Base-by-base conservation (phyloP, 2,888 invertebrate genomes). In the Caprella mutica region DNA sequence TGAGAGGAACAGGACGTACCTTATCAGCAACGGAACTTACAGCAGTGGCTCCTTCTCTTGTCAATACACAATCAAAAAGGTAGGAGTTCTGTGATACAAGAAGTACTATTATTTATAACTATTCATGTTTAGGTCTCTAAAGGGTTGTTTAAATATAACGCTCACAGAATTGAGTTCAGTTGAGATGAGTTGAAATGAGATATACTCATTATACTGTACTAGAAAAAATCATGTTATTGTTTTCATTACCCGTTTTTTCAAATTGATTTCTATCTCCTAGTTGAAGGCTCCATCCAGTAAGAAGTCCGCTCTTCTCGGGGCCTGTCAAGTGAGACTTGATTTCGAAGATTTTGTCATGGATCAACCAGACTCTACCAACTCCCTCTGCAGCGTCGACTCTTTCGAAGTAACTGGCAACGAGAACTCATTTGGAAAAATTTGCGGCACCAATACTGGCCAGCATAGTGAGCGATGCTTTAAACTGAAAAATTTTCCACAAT, bases 381-480 rank as follows among this genome's bases (percentile, higher is more conserved):
- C 5, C 21, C 19, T 48, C 26, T 30, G 9, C 30, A 40, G 5
- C 24, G 21, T 2, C 1, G 48, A 48, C 29, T 48, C 27, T 12
- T 48, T 48, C 19, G 48, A 48, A 48, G 30, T 48, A 5, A 48
- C 48, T 8, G 48, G 48, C 3, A 48, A 48, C 30, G n/a, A 27
- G 19, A 48, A 48, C 30, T 27, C 48, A 29, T 48, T 48, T 48
- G 48, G 48, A 2, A 48, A 48, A n/a, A 48, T 48, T 29, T 48
- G 48, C 19, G 48, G 48, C 3, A 8, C n/a, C 14, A 48, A 48
- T 29, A 9, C 5, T 14, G 48, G 48, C 17, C 48, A 48, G 19
- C 48, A 48, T n/a, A 30, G 48, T 48, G 14, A 48, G 48, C 30
- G 21, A 5, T 24, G 19, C 9, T 35, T n/a, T 35, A n/a, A n/a